Base-by-base conservation (phyloP, 2,113 vertebrate genomes). In the Ceratotherium simum region DNA sequence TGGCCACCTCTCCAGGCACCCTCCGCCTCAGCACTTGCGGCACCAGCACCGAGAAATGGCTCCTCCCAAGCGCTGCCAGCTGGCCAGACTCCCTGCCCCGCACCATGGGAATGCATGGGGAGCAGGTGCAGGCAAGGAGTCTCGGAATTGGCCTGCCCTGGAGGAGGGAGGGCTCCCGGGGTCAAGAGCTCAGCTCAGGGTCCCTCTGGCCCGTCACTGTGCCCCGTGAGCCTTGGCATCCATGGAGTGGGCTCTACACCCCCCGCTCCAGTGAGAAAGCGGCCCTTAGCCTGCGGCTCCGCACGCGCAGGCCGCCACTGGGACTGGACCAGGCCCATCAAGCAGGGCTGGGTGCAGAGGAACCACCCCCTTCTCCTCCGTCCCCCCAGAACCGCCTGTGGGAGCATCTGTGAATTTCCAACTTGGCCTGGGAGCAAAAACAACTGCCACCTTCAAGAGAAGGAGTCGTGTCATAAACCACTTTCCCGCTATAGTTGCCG, bases 281-380 rank as follows among this genome's bases (percentile, higher is more conserved):
- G 9, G 72, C 16, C 1, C 2, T 10, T 1, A n/a, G 64, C 83
- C 8, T 0, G 2, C 5, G 0, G 8, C 31, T 70, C 36, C 0
- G 48, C 51, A 20, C 0, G 12, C 5, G 3, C 1, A 3, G 64
- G n/a, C 16, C 17, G 1, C n/a, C 25, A 0, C n/a, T 13, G 5
- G 67, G 42, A 25, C 13, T 1, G 0, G 16, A 36, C 17, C 0
- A 20, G 51, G 10, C n/a, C 6, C 0, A 2, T 39, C 27, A 12
- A 14, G 21, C 11, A 23, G 25, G 6, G 64, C 3, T 1, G 54
- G 6, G n/a, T 0, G 5, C 4, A 17, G 33, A 0, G 10, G 82
- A 56, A 73, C 21, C 51, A 4, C 13, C 20, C 58, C n/a, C 5
- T 48, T 23, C 70, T 14, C 3, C 9, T 23, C 48, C 0, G 0